Percentiles rank a stretch among this genome's conserved stretches.
Conservation (phyloP, 1,140 invertebrate genomes). For the Drosophila tsacasi region DNA sequence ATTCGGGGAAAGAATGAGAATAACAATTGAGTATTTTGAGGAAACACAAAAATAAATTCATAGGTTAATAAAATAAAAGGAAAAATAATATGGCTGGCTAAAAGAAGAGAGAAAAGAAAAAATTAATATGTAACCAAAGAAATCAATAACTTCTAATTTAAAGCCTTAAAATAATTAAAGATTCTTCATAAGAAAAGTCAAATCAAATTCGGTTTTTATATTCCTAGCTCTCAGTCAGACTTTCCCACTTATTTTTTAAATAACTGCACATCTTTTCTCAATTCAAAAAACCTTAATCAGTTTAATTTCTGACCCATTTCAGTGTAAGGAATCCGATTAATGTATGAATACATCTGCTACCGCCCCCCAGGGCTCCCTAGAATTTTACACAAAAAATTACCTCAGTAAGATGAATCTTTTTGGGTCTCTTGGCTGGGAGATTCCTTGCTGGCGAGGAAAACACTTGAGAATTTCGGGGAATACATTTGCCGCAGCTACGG, state of each 20-base stretch:
- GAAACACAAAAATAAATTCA: not conserved
- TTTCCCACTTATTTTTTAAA: not conserved
- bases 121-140: too few relatives aligned
- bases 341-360: constrained; percentile 37
- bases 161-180: not conserved
- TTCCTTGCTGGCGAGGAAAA: not conserved
- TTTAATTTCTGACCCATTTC: constrained; percentile 35
- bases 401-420: constrained; percentile 43
- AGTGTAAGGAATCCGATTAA: constrained; percentile 43
- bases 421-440: constrained; percentile 11
- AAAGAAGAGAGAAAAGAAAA: not conserved
- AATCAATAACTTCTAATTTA: not conserved
- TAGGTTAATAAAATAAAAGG: not conserved
- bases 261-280: not conserved
- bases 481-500: constrained; percentile 6
- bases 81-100: not conserved
- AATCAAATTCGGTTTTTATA: too few relatives aligned
- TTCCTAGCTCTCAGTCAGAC: not conserved
- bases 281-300: constrained; percentile 13
- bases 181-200: not conserved
- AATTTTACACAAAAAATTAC: constrained; percentile 45
- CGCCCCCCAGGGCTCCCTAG: not conserved
- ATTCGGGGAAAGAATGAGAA: not conserved
- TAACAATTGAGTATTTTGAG: not conserved
- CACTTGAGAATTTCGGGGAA: constrained; percentile 41